These are phyloP conservation scores for Paraescarpia echinospica DNA, from an alignment of 1,140 invertebrate genomes.

Conservation along the genomic window DNA sequence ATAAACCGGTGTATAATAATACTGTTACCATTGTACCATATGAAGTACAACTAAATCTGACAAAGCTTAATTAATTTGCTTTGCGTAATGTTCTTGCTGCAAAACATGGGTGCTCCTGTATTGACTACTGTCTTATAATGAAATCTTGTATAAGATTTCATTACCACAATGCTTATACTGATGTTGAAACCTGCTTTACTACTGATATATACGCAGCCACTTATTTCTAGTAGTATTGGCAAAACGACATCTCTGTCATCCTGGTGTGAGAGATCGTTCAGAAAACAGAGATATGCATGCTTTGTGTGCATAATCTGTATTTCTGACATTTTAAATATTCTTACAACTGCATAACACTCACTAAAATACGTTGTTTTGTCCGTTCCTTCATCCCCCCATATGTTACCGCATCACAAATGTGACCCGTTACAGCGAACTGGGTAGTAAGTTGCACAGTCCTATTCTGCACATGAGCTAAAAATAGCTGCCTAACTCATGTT, in stretches of 20 bases:
- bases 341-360: neutral
- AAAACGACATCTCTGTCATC: neutral
- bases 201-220: neutral
- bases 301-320: neutral
- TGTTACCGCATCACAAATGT: too few relatives aligned
- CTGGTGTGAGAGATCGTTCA: neutral
- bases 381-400: neutral
- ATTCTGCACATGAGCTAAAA: too few relatives aligned
- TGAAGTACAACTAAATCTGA: neutral
- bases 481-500: too few relatives aligned
- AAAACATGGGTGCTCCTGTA: neutral
- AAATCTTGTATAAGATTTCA: neutral
- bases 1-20: neutral
- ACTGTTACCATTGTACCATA: neutral
- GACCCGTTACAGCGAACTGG: too few relatives aligned
- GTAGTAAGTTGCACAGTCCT: too few relatives aligned
- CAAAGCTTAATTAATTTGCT: neutral
- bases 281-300: neutral
- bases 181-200: neutral
- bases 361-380: neutral
- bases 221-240: neutral
- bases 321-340: neutral
- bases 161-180: neutral
- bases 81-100: neutral
- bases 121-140: neutral